Evolutionary conservation across 2,797 vertebrate genomes (phyloP).

Genomic region (Epinephelus coioides): DNA sequence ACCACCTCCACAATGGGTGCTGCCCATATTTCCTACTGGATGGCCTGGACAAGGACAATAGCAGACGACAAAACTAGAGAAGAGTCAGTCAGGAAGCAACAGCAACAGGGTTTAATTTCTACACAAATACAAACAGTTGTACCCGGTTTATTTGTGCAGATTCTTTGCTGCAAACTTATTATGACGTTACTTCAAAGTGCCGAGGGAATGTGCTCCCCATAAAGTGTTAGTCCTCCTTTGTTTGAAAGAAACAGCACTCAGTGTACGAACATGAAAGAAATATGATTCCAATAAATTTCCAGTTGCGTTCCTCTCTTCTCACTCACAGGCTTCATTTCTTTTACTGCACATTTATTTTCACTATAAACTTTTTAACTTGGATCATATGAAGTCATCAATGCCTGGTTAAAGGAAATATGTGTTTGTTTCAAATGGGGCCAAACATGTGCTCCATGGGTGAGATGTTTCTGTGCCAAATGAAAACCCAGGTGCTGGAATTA

Average conservation of each 20-base stretch:
- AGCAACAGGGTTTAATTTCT: neutral
- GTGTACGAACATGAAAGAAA: neutral
- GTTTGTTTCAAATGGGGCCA: conserved; percentile 36
- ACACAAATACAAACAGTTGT: too few species aligned
- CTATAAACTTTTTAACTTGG: conserved; percentile 5
- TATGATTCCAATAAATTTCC: conserved; percentile 29
- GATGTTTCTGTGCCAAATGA: conserved; percentile 19
- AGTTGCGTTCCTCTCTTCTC: neutral
- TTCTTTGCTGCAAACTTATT: neutral
- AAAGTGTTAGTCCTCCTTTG: neutral
- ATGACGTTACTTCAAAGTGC: neutral
- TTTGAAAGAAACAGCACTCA: conserved; percentile 15
- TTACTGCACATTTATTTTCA: conserved; percentile 24
- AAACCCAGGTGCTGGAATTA: conserved; percentile 26
- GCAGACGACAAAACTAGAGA: too few species aligned
- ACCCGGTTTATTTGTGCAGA: neutral
- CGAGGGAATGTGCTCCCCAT: neutral
- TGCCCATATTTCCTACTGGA: too few species aligned
- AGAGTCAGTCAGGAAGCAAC: too few species aligned
- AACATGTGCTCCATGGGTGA: conserved; percentile 28
- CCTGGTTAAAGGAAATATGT: neutral
- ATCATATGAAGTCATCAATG: conserved; percentile 2
- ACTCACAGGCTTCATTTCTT: conserved; percentile 32
- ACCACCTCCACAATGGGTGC: too few species aligned
- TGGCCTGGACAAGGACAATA: too few species aligned